Base-by-base conservation (phyloP, 2,888 invertebrate genomes). In the Brachyptera putata region DNA sequence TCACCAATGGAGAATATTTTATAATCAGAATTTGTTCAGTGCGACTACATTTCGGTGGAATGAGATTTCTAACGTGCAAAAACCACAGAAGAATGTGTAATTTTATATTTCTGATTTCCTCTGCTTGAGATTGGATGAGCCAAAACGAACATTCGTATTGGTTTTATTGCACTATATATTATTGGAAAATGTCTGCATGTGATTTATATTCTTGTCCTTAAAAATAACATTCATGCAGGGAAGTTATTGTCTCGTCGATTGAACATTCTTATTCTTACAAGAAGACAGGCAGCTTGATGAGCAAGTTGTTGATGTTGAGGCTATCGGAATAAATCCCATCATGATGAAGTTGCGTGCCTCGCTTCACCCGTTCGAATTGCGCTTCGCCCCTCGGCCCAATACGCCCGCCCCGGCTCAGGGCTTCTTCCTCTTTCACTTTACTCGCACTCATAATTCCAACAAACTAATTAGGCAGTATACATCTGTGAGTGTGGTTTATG, bases 401-500 rank as follows among this genome's bases (percentile, higher is more conserved):
- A n/a, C n/a, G n/a, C n/a, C n/a, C n/a, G n/a, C n/a, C n/a, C n/a
- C n/a, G n/a, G n/a, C n/a, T n/a, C n/a, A n/a, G n/a, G n/a, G n/a
- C n/a, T 46, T 21, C 46, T 24, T 24, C 22, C 46, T 2, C 46
- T 22, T 46, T 43, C 22, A 22, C 46, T 18, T 18, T 21, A 46
- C 22, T 3, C 53, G n/a, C 53, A 22, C 43, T 60, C 56, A 46
- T 60, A 43, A 60, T 60, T 46, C 56, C 53, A 37, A 37, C 60
- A 60, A 36, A 60, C 56, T 60, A 60, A 60, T 60, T 60, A 60
- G 60, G 14, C 55, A 34, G 50, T 25, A 24, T 55, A 53, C 55
- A 30, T 39, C 53, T 50, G 48, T 41, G 25, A 30, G 41, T 46
- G 41, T 11, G 39, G 26, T 55, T 43, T 41, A 41, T 55, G 55